Evolutionary conservation across 2,888 invertebrate genomes (phyloP).

Genomic region (Stratiomys singularior): DNA sequence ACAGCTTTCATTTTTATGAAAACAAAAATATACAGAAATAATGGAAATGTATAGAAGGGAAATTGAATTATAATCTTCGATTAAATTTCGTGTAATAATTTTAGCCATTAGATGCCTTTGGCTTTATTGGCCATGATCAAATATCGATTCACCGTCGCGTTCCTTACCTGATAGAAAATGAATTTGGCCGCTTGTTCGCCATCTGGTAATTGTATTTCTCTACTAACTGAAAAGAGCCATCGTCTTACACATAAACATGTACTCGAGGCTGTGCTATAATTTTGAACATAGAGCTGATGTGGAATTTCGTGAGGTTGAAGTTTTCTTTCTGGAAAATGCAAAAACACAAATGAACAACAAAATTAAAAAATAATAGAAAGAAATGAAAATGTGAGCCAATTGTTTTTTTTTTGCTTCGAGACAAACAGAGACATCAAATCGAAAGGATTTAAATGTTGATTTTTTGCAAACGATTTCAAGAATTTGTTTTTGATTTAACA

Average conservation of each 20-base stretch:
- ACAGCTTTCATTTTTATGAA: too few species aligned
- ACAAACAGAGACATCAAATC: too few species aligned
- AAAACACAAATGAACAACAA: not conserved
- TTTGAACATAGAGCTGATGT: slow-evolving; percentile 97
- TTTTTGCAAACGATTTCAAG: too few species aligned
- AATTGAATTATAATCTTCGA: not conserved
- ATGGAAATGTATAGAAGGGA: too few species aligned
- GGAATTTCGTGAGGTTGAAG: slow-evolving; percentile 93
- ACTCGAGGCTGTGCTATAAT: slow-evolving; percentile 97
- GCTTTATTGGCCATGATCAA: too few species aligned
- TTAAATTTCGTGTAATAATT: not conserved
- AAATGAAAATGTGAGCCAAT: not conserved
- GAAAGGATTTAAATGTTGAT: too few species aligned
- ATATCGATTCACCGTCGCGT: not conserved
- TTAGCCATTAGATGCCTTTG: too few species aligned
- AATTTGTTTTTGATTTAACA: too few species aligned
- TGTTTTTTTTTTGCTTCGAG: not conserved
- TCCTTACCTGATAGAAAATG: slow-evolving; percentile 83
- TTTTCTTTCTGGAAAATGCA: slow-evolving; percentile 77
- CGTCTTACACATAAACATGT: slow-evolving; percentile 90
- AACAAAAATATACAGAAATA: too few species aligned
- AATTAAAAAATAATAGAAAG: not conserved
- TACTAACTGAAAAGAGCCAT: slow-evolving; percentile 84
- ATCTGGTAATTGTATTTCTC: slow-evolving; percentile 74
- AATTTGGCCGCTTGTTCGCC: slow-evolving; percentile 82